Conservation (phyloP, 64 coral and sea anemone genomes). For the Porites australiensis region DNA sequence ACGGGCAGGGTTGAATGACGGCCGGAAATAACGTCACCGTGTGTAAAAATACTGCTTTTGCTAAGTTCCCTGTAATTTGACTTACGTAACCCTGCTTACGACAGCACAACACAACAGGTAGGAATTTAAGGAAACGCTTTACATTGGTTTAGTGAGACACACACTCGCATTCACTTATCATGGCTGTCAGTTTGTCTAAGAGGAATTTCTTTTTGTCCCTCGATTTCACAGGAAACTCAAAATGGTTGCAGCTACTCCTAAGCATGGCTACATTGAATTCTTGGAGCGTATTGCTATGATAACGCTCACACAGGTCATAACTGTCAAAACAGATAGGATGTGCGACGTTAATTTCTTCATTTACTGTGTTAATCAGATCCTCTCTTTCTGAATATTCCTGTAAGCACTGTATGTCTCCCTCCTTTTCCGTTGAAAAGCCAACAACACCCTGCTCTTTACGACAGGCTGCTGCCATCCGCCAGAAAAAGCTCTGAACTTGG, state of each 20-base stretch:
- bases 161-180: slow-evolving; percentile 66
- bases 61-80: too few species aligned
- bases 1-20: too few species aligned
- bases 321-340: slow-evolving; percentile 80
- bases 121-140: neutral
- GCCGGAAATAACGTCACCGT: too few species aligned
- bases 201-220: slow-evolving; percentile 70
- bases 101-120: too few species aligned
- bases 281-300: slow-evolving; percentile 67
- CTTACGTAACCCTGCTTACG: too few species aligned
- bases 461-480: slow-evolving; percentile 42
- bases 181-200: slow-evolving; percentile 59
- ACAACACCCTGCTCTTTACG: slow-evolving; percentile 32
- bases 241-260: slow-evolving; percentile 55
- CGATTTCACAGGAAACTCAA: slow-evolving; percentile 69
- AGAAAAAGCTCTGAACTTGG: slow-evolving; percentile 73
- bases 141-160: neutral
- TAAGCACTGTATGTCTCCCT: slow-evolving; percentile 32
- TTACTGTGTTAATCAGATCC: slow-evolving; percentile 60
- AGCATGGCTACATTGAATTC: slow-evolving; percentile 50
- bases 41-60: too few species aligned
- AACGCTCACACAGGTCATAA: slow-evolving; percentile 65
- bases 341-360: slow-evolving; percentile 61
- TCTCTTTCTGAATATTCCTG: slow-evolving; percentile 18
- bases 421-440: slow-evolving; percentile 36